These are phyloP conservation scores for Pelodytes ibericus DNA, from an alignment of 2,797 vertebrate species.

Conservation along the genomic window DNA sequence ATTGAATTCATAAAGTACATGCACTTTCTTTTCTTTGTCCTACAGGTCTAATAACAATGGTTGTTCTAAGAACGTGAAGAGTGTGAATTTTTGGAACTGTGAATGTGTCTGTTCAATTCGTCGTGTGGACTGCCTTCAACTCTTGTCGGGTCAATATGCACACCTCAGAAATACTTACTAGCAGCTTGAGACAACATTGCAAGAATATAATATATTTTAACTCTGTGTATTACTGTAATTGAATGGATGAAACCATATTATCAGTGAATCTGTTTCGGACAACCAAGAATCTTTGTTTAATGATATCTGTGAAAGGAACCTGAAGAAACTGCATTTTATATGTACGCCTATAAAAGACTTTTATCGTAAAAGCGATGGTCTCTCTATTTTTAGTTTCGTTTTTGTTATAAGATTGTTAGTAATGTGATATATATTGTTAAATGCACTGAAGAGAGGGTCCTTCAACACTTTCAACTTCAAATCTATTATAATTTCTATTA, in stretches of 20 bases:
- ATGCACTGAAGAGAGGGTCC: too few species aligned
- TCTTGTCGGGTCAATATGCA: constrained; percentile 67
- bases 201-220: constrained; percentile 75
- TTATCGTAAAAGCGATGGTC: constrained; percentile 68
- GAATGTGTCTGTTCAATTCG: constrained; percentile 67
- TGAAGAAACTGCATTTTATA: constrained; percentile 69
- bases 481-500: too few species aligned
- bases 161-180: constrained; percentile 64
- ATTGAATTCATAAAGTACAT: too few species aligned
- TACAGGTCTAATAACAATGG: constrained; percentile 98
- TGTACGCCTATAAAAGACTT: constrained; percentile 66
- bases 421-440: too few species aligned
- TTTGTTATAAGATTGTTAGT: not conserved
- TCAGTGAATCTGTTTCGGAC: constrained; percentile 66
- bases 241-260: constrained; percentile 66
- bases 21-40: constrained; percentile 55
- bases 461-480: too few species aligned
- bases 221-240: constrained; percentile 69
- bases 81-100: constrained; percentile 62
- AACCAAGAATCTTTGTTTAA: constrained; percentile 68
- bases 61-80: constrained; percentile 93
- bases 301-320: constrained; percentile 68
- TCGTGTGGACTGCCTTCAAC: constrained; percentile 72
- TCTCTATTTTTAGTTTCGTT: constrained; percentile 54
- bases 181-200: constrained; percentile 68